Evolutionary conservation across 2,797 vertebrate genomes (phyloP).

Genomic region (Aulostomus chinensis): DNA sequence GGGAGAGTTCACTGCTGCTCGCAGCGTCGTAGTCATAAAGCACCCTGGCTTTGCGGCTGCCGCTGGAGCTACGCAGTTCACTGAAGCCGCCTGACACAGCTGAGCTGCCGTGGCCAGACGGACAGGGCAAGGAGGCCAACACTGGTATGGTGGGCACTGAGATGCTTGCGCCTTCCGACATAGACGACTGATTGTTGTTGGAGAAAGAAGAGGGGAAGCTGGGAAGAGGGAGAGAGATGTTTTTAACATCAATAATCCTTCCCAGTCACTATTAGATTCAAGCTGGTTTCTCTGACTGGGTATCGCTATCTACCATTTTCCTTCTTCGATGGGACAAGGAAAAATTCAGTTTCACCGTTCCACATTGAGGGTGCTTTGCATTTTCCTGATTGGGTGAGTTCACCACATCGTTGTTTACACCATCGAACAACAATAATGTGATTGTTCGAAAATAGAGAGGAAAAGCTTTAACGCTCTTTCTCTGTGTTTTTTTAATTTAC

Average conservation of each 20-base stretch:
- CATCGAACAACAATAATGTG: no score
- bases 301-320: no score
- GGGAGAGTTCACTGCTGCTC: slow-evolving; percentile 95
- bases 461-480: no score
- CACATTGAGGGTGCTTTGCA: no score
- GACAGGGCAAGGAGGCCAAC: slow-evolving; percentile 83
- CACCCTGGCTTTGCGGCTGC: slow-evolving; percentile 93
- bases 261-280: background rate
- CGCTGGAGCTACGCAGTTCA: slow-evolving; percentile 87
- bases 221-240: slow-evolving; percentile 14
- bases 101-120: slow-evolving; percentile 73
- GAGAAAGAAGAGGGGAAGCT: slow-evolving; percentile 94
- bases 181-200: slow-evolving; percentile 92
- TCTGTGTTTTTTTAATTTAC: no score
- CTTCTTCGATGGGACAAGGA: no score
- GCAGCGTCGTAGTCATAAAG: slow-evolving; percentile 98
- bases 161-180: slow-evolving; percentile 78
- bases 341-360: no score
- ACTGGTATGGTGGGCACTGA: slow-evolving; percentile 83
- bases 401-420: no score
- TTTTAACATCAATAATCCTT: background rate
- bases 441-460: no score
- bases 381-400: no score
- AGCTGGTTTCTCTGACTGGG: background rate
- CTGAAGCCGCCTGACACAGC: slow-evolving; percentile 83